Base-by-base conservation (phyloP, 2,113 vertebrate genomes). In the Pluvianellus socialis region DNA sequence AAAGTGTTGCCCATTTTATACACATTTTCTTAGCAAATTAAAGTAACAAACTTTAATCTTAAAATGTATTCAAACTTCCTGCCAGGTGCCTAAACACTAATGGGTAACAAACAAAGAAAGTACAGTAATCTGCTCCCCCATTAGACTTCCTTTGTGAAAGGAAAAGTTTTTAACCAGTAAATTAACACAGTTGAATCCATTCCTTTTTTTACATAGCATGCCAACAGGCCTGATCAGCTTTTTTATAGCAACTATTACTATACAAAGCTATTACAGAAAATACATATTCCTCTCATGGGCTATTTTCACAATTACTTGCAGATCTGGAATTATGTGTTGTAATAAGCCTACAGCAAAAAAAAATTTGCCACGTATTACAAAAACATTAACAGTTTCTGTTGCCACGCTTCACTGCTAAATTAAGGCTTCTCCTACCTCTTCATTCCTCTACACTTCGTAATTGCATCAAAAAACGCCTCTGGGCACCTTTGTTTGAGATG, bases 21-120 rank as follows among this genome's bases (percentile, higher is more conserved):
- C 16, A 32, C 17, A 17, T 82, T 95, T 95, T 93, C 82, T 80
- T 70, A 89, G 92, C 52, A 94, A 95, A 80, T 79, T 88, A 27
- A 84, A 75, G 58, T 75, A 93, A 74, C 40, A 94, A 83, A 86
- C 53, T 96, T 94, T 96, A 98, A 98, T 98, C 97, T 96, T 90
- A 44, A 97, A 88, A 97, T 96, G 79, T 94, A 97, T 96, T 97
- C 91, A 68, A 85, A 95, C 96, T 98, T 99, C 98, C 98, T 98
- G 98, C 96, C 96, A 96, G 88, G 88, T 97, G 96, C 96, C 94
- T 97, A 98, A 99, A 98, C 95, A 97, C 94, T 88, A 97, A 96
- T 81, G 94, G 97, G 90, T 83, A 94, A 97, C 94, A 92, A 98
- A 94, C 96, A 97, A 98, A 97, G 87, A 94, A 94, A 95, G 96